A percentile compares a stretch with the other conserved stretches of the same genome.
These are phyloP conservation scores for Muntiacus muntjak DNA, from an alignment of 2,113 vertebrate genomes.

Conservation along the genomic window DNA sequence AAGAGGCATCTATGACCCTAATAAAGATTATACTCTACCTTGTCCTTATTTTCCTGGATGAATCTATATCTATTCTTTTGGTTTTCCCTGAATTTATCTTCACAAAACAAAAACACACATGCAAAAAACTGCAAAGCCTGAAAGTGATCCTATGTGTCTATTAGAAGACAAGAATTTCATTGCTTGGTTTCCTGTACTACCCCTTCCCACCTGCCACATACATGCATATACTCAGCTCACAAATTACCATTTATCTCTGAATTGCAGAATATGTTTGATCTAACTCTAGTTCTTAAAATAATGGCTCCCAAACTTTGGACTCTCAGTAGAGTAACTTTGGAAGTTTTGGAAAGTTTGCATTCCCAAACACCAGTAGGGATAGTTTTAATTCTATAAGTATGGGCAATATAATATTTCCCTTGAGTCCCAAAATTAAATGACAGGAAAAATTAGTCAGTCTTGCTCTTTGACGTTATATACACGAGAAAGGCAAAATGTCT, in stretches of 20 bases:
- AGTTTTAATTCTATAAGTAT: background rate
- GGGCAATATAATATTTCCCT: background rate
- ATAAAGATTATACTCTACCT: background rate
- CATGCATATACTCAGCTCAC: too few species aligned
- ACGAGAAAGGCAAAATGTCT: background rate
- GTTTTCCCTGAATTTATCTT: background rate
- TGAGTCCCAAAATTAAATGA: background rate
- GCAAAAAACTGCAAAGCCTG: background rate
- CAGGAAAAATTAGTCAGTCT: background rate
- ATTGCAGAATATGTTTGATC: background rate
- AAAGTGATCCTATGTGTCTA: background rate
- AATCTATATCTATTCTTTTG: background rate
- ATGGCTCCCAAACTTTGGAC: background rate
- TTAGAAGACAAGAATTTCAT: background rate
- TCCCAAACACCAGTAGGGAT: background rate
- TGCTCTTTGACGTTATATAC: background rate
- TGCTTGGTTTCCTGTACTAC: fast-evolving
- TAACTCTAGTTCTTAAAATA: background rate
- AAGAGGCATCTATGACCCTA: background rate
- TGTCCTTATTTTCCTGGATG: background rate
- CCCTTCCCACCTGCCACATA: fast-evolving
- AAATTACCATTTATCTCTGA: background rate
- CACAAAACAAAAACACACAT: background rate
- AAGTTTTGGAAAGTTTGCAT: background rate
- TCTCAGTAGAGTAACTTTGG: background rate